Evolutionary conservation across 2,797 vertebrate species (phyloP).

Genomic region (Anolis apletophallus): DNA sequence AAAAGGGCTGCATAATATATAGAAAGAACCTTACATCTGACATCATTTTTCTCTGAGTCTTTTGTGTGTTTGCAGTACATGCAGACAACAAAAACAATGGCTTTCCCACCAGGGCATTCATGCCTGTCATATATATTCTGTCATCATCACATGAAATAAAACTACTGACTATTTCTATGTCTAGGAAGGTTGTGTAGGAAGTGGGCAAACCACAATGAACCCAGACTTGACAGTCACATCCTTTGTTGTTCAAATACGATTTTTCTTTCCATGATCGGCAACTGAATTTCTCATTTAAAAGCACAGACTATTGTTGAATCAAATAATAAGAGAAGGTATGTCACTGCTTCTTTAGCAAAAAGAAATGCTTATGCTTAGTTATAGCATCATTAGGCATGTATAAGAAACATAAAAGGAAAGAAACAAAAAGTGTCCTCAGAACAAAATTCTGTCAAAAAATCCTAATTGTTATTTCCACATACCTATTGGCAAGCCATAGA

Average conservation of each 20-base stretch:
- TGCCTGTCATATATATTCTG: not conserved
- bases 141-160: not conserved
- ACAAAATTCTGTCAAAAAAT: constrained; percentile 24
- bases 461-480: not conserved
- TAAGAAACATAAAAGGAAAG: constrained; percentile 30
- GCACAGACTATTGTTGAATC: constrained; percentile 23
- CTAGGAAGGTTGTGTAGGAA: not conserved
- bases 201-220: not conserved
- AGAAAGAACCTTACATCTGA: constrained; percentile 18
- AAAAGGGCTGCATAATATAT: not conserved
- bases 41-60: not conserved
- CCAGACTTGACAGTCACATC: not conserved
- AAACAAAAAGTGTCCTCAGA: constrained; percentile 39
- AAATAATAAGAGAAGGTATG: constrained; percentile 20
- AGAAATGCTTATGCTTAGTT: constrained; percentile 39
- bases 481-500: not conserved
- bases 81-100: too few species aligned
- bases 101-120: too few species aligned
- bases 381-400: constrained; percentile 24
- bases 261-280: constrained; percentile 47
- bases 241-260: constrained; percentile 1
- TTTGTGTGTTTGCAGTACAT: not conserved
- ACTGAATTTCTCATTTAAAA: constrained; percentile 55
- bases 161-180: too few species aligned
- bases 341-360: constrained; percentile 41